Base-by-base conservation (phyloP, 1,140 invertebrate genomes). In the Aradophagus sp. region DNA sequence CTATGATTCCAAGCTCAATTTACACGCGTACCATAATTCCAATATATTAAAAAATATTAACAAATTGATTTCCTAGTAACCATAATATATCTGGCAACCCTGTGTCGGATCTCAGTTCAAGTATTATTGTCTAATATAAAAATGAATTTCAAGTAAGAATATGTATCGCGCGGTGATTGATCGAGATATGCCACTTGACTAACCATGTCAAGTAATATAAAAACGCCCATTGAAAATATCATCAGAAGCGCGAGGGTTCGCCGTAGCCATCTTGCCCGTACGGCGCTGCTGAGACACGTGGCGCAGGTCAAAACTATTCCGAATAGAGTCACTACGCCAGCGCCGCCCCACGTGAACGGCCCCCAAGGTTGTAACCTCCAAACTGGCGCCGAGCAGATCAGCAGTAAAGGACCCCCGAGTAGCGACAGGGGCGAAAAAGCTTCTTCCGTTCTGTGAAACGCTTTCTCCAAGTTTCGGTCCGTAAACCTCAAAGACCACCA, bases 401-500 rank as follows among this genome's bases (percentile, higher is more conserved):
- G 83, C 0, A 90, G 89, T 23, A 92, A 61, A 1, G 91, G 86
- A 31, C 90, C 90, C 5, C 90, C 90, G 11, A 90, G 75, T 8
- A 91, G 66, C 0, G 90, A 91, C 7, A 91, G 73, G 2, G 89
- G 90, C 3, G 89, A 90, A 69, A 89, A 90, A 5, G 89, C 88
- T 62, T 91, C 90, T 27, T 89, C 88, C 32, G 91, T 88, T 7
- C 87, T 84, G 17, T 88, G 87, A 78, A 91, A 94, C 14, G 87
- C 89, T 20, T 83, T 84, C 76, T 94, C 93, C 29, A 90, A 88
- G 12, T 85, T 86, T 1, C 79, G 75, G 52, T 91, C 89, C 45
- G 88, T 89, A 83, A 94, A 94, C 17, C 87, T 86, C 59, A 93
- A 83, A 2, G 87, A 89, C 34, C 91, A 83, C 66, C 89, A 87